Percentiles rank a stretch among this genome's conserved stretches.
Evolutionary conservation across 2,797 vertebrate species (phyloP).

Genomic region (Eulemur mongoz): DNA sequence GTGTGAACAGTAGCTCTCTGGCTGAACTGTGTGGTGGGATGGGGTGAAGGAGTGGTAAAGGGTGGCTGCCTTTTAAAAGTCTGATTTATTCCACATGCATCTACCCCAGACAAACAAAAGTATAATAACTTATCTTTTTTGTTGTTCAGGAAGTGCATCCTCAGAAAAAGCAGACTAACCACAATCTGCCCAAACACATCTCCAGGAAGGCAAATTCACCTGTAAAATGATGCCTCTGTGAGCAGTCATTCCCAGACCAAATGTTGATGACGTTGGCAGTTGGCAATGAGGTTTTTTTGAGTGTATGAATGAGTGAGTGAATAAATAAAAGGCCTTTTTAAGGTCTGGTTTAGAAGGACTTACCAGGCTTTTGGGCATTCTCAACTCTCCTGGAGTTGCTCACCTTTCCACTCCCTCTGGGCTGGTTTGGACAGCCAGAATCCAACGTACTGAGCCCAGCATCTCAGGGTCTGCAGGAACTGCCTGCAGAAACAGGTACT

Average conservation of each 20-base stretch:
- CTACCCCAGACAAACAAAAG: background rate
- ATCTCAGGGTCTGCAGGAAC: background rate
- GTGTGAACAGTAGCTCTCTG: background rate
- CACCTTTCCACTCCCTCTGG: background rate
- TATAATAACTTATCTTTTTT: background rate
- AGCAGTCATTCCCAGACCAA: background rate
- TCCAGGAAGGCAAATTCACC: background rate
- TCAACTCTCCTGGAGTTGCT: background rate
- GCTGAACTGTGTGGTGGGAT: background rate
- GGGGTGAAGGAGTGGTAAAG: background rate
- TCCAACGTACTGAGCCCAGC: background rate
- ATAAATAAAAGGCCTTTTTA: background rate
- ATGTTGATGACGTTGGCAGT: no score
- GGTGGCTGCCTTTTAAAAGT: background rate
- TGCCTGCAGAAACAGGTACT: background rate
- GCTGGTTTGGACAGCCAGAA: background rate
- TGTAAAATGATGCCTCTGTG: background rate
- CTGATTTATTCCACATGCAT: background rate
- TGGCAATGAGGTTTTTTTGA: background rate
- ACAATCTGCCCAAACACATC: background rate
- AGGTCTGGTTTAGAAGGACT: background rate
- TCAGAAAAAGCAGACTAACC: background rate
- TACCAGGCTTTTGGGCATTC: background rate
- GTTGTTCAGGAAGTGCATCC: background rate
- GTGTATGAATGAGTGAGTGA: background rate